Conservation (phyloP, 2,797 vertebrate genomes). For the Anolis apletophallus region DNA sequence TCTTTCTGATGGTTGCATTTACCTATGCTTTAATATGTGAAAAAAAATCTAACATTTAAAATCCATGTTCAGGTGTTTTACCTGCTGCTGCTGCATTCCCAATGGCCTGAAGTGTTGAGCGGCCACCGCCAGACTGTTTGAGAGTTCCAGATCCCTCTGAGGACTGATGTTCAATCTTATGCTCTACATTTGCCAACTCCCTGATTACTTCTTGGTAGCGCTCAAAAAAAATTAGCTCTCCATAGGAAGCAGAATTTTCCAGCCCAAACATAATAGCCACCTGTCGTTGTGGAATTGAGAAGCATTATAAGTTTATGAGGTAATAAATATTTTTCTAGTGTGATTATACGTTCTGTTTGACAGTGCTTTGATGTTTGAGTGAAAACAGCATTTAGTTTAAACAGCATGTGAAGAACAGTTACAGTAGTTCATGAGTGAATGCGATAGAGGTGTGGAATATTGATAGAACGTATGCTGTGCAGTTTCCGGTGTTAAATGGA, state of each 20-base stretch:
- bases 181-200: conserved; percentile 90
- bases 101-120: conserved; percentile 92
- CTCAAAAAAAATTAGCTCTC: conserved; percentile 94
- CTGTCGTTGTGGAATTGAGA: conserved; percentile 71
- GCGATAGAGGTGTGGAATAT: too few relatives aligned
- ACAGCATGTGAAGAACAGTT: too few relatives aligned
- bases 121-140: conserved; percentile 83
- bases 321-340: neutral
- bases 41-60: neutral
- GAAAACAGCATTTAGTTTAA: too few relatives aligned
- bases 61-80: conserved; percentile 57
- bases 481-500: too few relatives aligned
- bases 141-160: conserved; percentile 80
- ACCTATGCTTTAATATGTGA: too few relatives aligned
- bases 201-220: conserved; percentile 88
- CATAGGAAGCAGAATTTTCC: conserved; percentile 83
- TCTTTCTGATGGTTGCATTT: neutral
- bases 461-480: too few relatives aligned
- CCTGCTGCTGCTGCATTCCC: conserved; percentile 96
- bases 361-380: too few relatives aligned
- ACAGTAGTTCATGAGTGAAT: too few relatives aligned
- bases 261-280: conserved; percentile 91
- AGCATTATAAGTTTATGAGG: neutral
- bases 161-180: conserved; percentile 91
- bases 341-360: neutral